Evolutionary conservation across 2,888 invertebrate genomes (phyloP).

Genomic region (Lysandra coridon): DNA sequence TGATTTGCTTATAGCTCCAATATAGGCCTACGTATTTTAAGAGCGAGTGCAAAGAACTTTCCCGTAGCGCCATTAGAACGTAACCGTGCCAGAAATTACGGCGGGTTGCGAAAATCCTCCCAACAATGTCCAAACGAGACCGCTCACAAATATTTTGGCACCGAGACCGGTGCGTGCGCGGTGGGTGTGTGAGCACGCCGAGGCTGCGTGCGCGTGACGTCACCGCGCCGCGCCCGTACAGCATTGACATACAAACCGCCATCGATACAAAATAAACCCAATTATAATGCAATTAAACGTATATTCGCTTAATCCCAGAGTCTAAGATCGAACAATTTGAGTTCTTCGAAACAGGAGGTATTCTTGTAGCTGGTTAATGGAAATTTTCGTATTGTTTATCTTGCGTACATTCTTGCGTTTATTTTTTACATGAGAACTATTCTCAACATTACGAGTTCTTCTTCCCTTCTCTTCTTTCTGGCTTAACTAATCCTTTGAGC

Average conservation of each 20-base stretch:
- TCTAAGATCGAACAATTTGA: constrained; percentile 1
- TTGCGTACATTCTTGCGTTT: not conserved
- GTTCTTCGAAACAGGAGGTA: not conserved
- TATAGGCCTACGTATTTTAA: not conserved
- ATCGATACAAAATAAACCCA: constrained; percentile 27
- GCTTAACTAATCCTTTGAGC: too few relatives aligned
- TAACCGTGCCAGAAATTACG: constrained; percentile 16
- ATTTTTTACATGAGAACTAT: not conserved
- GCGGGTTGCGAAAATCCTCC: not conserved
- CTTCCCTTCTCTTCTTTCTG: not conserved
- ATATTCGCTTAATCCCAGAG: not conserved
- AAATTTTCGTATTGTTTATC: constrained; percentile 3
- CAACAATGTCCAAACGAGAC: constrained; percentile 10
- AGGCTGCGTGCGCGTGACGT: constrained; percentile 52
- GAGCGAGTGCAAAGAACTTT: constrained; percentile 20
- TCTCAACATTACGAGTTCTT: not conserved
- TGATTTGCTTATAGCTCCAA: not conserved
- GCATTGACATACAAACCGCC: constrained; percentile 44
- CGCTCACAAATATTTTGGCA: constrained; percentile 34
- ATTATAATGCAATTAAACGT: not conserved
- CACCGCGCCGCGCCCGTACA: constrained; percentile 49
- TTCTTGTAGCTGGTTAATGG: not conserved
- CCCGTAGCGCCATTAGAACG: not conserved
- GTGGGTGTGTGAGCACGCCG: constrained; percentile 48
- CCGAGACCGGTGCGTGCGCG: constrained; percentile 35